Evolutionary conservation across 2,797 vertebrate genomes (phyloP).

Genomic region (Prunella strophiata): DNA sequence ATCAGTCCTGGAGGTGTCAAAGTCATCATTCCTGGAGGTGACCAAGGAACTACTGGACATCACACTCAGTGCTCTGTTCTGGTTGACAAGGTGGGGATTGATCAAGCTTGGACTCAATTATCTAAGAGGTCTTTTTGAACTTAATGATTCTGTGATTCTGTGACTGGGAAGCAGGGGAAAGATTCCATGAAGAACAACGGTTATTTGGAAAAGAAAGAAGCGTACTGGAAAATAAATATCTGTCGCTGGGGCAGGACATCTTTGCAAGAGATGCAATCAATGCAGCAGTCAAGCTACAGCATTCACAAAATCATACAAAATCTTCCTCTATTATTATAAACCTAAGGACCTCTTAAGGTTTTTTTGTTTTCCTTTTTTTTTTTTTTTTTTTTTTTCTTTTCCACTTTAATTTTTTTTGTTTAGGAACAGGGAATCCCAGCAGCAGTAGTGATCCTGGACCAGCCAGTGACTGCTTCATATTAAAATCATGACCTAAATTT

Average conservation of each 20-base stretch:
- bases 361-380: background rate
- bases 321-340: background rate
- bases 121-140: background rate
- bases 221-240: background rate
- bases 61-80: background rate
- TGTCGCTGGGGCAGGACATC: background rate
- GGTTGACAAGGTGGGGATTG: background rate
- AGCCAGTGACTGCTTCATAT: background rate
- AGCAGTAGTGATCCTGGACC: background rate
- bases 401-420: rapidly evolving
- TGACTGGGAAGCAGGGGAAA: too few relatives aligned
- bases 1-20: rapidly evolving
- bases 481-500: background rate
- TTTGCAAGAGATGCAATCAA: background rate
- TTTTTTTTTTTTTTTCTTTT: background rate
- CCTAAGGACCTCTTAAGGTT: rapidly evolving
- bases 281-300: background rate
- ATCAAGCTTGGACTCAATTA: background rate
- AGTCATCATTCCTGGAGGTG: background rate
- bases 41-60: background rate
- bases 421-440: background rate
- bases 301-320: background rate
- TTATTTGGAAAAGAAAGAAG: background rate
- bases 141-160: background rate
- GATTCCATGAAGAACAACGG: background rate